Evolutionary conservation across 1,140 invertebrate genomes (phyloP), one percentile per base, ranked within the genome.

Genomic region (Lamellibrachia luymesi): DNA sequence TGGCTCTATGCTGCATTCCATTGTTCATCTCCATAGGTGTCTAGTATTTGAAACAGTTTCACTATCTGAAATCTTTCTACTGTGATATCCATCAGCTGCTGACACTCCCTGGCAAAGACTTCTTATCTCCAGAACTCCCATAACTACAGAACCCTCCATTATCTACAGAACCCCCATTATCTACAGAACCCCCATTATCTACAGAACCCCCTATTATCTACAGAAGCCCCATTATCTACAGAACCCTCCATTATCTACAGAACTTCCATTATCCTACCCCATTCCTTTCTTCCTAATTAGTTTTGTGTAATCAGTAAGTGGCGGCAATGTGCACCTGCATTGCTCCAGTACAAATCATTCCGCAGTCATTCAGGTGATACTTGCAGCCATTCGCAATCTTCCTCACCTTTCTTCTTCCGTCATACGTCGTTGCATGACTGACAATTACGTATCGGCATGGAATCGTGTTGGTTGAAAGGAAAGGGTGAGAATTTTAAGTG

Each of bases 31-130:
- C 17, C 13, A 80, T 2, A 80, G 25, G 2, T 80, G 64, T 8
- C 64, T 80, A 80, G 64, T 80, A 80, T 80, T 56, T 56, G 52
- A 56, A 8, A 56, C 52, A 56, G 6, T 56, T 56, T 80, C 64
- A 80, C 64, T 80, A 80, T 80, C 64, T 80, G 64, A 80, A 80
- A 80, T 80, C 64, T 80, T 80, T 80, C 64, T 80, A 80, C 52
- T 22, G 25, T 80, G 64, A 80, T 80, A 80, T 80, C 64, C 64
- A 80, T 22, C 64, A 22, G 64, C 64, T 2, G 25, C 64, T 80
- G 64, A 80, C 64, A 80, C 64, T 80, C 64, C 4, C 64, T 80
- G 52, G 52, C 52, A 56, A 56, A 38, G 6, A 56, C 52, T 0
- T 22, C 13, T 22, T 22, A 80, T 80, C 25, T 80, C 6, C 64